Evolutionary conservation across 2,888 invertebrate genomes (phyloP).

Genomic region (Tipula lateralis): DNA sequence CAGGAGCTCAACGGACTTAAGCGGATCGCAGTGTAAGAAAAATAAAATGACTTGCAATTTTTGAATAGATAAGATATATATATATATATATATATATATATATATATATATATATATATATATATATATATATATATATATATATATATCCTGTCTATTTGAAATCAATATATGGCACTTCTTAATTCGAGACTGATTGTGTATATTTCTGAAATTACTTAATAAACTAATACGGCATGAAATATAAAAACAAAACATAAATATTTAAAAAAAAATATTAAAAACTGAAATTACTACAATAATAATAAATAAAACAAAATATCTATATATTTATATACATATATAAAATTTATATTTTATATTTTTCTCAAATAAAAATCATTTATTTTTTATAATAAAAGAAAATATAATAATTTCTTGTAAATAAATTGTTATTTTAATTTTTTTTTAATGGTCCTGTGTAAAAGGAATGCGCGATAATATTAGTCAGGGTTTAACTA

Average conservation of each 20-base stretch:
- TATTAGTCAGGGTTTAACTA: too few species aligned
- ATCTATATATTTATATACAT: background rate
- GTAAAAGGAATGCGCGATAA: background rate
- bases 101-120: background rate
- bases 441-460: background rate
- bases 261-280: conserved; percentile 25
- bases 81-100: background rate
- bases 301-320: conserved; percentile 20
- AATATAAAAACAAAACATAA: background rate
- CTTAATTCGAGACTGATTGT: conserved; percentile 31
- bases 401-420: background rate
- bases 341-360: background rate
- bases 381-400: background rate
- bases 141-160: background rate
- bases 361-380: background rate
- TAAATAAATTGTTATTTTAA: background rate
- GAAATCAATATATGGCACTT: background rate
- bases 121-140: background rate
- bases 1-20: conserved; percentile 61
- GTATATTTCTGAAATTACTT: background rate
- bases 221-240: background rate
- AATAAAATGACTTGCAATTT: conserved; percentile 27
- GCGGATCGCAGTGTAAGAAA: conserved; percentile 49
- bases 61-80: background rate
- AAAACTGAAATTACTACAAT: conserved; percentile 25